Evolutionary conservation across 2,888 invertebrate species (phyloP).

Genomic region (Brassicogethes aeneus): DNA sequence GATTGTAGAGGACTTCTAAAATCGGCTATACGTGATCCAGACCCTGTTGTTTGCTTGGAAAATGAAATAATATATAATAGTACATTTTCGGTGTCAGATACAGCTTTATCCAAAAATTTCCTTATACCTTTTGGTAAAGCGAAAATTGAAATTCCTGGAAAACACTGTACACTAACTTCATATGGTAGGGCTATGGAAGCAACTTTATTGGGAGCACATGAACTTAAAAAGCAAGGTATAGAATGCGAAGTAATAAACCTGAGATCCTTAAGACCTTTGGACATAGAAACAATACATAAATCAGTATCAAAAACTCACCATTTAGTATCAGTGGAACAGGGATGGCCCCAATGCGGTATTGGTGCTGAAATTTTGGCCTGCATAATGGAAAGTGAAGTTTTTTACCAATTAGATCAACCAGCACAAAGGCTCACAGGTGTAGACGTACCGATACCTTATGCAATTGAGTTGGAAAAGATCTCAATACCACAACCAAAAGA

Average conservation of each 20-base stretch:
- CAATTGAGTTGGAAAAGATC: slow-evolving; percentile 46
- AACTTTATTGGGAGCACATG: neutral
- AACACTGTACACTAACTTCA: neutral
- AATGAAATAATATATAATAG: neutral
- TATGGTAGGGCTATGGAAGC: neutral
- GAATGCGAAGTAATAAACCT: slow-evolving; percentile 89
- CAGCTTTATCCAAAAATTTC: neutral
- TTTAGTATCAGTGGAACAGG: slow-evolving; percentile 83
- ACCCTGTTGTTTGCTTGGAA: neutral
- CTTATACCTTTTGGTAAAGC: neutral
- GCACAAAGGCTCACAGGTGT: slow-evolving; percentile 73
- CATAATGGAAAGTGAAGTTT: slow-evolving; percentile 81
- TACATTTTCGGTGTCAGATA: neutral
- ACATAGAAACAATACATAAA: slow-evolving; percentile 61
- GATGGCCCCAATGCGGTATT: slow-evolving; percentile 89
- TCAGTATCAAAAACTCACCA: slow-evolving; percentile 92
- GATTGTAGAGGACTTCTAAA: slow-evolving; percentile 41
- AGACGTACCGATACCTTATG: neutral
- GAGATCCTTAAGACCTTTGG: slow-evolving; percentile 79
- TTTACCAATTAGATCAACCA: slow-evolving; percentile 92
- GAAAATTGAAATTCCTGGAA: neutral
- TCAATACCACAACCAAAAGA: slow-evolving; percentile 66
- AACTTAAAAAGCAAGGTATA: slow-evolving; percentile 48
- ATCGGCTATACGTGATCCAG: slow-evolving; percentile 47
- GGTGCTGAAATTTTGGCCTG: slow-evolving; percentile 87